phyloP scores from a whole-genome alignment of 2,797 vertebrate species.

The Odontamblyopus rebecca region DNA sequence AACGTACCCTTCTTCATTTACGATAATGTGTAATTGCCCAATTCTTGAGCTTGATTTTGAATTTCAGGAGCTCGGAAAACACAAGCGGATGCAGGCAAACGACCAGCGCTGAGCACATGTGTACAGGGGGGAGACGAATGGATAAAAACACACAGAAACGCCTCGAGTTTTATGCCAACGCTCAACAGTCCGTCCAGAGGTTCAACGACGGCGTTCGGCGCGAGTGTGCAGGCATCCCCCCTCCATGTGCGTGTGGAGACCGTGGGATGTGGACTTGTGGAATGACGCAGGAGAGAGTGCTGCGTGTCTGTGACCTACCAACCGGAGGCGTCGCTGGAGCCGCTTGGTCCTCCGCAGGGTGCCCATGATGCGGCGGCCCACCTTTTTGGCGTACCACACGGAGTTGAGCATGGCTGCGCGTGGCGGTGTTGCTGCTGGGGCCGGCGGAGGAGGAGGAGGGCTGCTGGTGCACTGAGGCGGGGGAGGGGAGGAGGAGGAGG shows the following conservation, averaged over 20 bases:
- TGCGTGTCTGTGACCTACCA: constrained; percentile 73
- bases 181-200: background rate
- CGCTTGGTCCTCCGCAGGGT: constrained; percentile 80
- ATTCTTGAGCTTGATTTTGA: no score
- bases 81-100: no score
- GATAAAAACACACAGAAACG: no score
- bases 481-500: constrained; percentile 20
- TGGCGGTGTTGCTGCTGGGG: constrained; percentile 26
- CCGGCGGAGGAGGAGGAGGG: constrained; percentile 24
- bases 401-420: constrained; percentile 80
- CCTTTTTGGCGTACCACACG: constrained; percentile 83
- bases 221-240: background rate
- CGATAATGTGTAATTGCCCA: no score
- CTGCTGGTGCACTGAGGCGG: constrained; percentile 56
- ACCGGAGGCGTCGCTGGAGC: constrained; percentile 79
- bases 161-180: background rate
- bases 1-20: no score
- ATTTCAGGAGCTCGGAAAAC: no score
- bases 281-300: constrained; percentile 1
- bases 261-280: background rate
- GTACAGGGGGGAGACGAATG: background rate
- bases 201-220: background rate
- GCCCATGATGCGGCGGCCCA: constrained; percentile 83
- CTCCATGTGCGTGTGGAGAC: background rate
- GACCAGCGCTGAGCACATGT: no score